Evolutionary conservation across 2,888 invertebrate species (phyloP), one percentile per base, ranked within the genome.

Genomic region (Hyposoter dolosus): DNA sequence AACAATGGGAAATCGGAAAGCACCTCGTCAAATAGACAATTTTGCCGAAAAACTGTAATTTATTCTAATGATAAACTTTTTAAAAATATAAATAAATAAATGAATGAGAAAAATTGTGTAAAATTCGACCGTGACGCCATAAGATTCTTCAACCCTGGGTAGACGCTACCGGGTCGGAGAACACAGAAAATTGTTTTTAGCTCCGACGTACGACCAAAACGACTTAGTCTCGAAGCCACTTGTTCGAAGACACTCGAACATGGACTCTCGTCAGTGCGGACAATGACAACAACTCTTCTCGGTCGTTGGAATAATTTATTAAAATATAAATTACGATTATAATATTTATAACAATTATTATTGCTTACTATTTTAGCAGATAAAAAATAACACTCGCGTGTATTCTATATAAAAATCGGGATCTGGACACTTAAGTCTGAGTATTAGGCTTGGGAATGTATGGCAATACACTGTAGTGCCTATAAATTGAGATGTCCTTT

Each of bases 231-330:
- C 32, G 35, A 6, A 35, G 0, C 35, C 7, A 35, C 35, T 35
- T 12, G 0, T 12, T 28, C 19, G 10, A 23, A 56, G 28, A 28
- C 23, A 56, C 35, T 17, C 3, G n/a, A 9, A 65, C n/a, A 35
- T 35, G 35, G 15, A 66, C 17, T 53, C n/a, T 19, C 10, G 32
- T 50, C 2, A 17, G 35, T 35, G n/a, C 53, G n/a, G 53, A 2
- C 32, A 35, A 72, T 72, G 10, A 72, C 10, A 71, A 47, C 2
- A n/a, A n/a, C 3, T 32, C 35, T 17, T 69, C 28, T 23, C 23
- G 43, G 71, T 45, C 56, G 53, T 53, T 84, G 12, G 23, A 53
- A 84, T 81, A 84, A 81, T 84, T 84, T 84, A 84, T 84, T 84
- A 76, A 84, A 84, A 81, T 84, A 81, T 72, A 81, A 76, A 81